Evolutionary conservation across 2,888 invertebrate genomes (phyloP), one percentile per base, ranked within the genome.

Genomic region (Drosophila demipolita): DNA sequence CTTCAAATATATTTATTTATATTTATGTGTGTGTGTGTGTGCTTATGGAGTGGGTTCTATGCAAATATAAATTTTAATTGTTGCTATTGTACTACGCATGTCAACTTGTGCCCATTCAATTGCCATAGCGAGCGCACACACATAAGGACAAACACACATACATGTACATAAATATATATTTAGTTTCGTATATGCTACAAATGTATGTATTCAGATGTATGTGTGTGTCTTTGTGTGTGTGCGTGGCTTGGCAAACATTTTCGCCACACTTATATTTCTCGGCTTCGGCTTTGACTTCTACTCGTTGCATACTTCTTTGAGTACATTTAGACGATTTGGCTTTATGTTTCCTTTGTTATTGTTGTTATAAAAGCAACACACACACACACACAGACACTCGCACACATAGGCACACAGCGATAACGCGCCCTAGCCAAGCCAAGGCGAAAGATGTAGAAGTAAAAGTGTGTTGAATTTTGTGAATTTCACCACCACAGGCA

Each of bases 381-480:
- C 64, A 54, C 63, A 57, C 59, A 23, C 61, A 45, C 48, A 49
- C 48, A 26, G 23, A 32, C 26, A 38, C 36, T 55, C 20, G 53
- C 36, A 52, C 42, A 55, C 45, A 58, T 15, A 48, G 45, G 26
- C 35, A 49, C 38, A 36, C 23, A 36, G 45, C 69, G 63, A 54
- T 69, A 49, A 68, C 65, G 79, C 79, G 75, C 78, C 71, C 76
- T 73, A 63, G 79, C 54, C 23, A 67, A 64, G 57, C 60, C 60
- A 65, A 64, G 59, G 70, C 36, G 67, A 62, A 70, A 82, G 72
- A 68, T 63, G 67, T 66, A 79, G 85, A 87, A 85, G 90, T 79
- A 83, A 90, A 90, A 88, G 87, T 90, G 78, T 87, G 87, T 89
- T 87, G 87, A 87, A 78, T 89, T 87, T 82, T 65, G 67, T 75